Percentiles rank a stretch among this genome's conserved stretches.
Evolutionary conservation across 1,140 invertebrate species (phyloP).

Genomic region (Drosophila subpulchrella): DNA sequence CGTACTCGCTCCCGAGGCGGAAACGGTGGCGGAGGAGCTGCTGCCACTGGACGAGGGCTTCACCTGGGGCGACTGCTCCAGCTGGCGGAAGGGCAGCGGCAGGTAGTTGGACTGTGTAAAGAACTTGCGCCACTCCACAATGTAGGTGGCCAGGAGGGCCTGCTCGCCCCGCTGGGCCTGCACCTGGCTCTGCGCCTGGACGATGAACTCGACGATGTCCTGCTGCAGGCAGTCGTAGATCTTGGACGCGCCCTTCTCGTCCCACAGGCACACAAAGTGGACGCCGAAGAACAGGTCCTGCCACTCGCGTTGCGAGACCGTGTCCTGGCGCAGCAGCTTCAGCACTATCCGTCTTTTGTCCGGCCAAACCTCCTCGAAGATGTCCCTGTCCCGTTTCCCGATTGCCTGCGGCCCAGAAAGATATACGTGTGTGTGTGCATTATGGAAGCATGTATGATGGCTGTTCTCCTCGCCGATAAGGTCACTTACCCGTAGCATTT

Average conservation of each 20-base stretch:
- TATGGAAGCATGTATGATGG: not conserved
- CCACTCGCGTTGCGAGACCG: constrained; percentile 97
- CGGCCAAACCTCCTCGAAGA: constrained; percentile 98
- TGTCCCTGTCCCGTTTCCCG: constrained; percentile 75
- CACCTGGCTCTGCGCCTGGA: constrained; percentile 95
- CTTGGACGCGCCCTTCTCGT: constrained; percentile 96
- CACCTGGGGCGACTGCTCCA: constrained; percentile 91
- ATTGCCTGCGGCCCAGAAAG: constrained; percentile 62
- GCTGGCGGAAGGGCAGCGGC: constrained; percentile 96
- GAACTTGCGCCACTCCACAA: constrained; percentile 98
- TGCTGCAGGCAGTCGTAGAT: constrained; percentile 95
- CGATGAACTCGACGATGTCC: constrained; percentile 97
- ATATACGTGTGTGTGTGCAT: not conserved
- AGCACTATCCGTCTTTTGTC: constrained; percentile 96
- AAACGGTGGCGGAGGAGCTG: constrained; percentile 38
- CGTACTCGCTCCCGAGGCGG: constrained; percentile 49
- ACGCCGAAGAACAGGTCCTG: constrained; percentile 98
- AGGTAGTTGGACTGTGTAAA: constrained; percentile 98
- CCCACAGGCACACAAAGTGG: constrained; percentile 97
- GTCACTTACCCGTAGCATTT: constrained; percentile 65
- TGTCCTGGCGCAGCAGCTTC: constrained; percentile 94
- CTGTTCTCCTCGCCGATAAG: constrained; percentile 8
- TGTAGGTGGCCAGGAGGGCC: constrained; percentile 97
- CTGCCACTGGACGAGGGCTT: constrained; percentile 55
- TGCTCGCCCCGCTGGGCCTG: constrained; percentile 96